Evolutionary conservation across 1,140 invertebrate genomes (phyloP), one percentile per base, ranked within the genome.

Genomic region (Anastrepha ludens): DNA sequence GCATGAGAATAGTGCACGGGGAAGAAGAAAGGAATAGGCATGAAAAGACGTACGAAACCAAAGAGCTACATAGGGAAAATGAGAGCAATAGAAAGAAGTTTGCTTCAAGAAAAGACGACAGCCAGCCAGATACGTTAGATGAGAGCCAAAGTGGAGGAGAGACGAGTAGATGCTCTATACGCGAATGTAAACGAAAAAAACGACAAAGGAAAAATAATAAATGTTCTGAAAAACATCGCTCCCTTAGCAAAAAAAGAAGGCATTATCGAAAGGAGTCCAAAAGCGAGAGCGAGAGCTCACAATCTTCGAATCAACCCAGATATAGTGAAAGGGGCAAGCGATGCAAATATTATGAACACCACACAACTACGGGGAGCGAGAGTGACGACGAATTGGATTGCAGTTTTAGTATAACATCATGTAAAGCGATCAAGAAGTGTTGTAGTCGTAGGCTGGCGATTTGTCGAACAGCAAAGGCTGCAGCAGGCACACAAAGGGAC

Each of bases 381-480:
- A 74, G 44, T n/a, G 44, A 9, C 70, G 70, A 74, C 4, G 44
- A 44, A 44, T 17, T 74, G 44, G 11, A 47, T 11, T 47, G 47
- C 29, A 74, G 44, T 47, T 17, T 47, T 13, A 74, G 70, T 17
- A 50, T 15, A 50, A 74, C 70, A 7, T 74, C 70, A 17, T 44
- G 70, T 41, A 74, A 47, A n/a, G 41, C 44, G n/a, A n/a, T 74
- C 6, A 74, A 74, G n/a, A 44, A 47, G 3, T 74, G 70, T 74
- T 74, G 70, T 15, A 74, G 70, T 74, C 70, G 70, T n/a, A 74
- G 44, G 3, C 41, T 74, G 15, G 70, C 70, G 17, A 74, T 74
- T 74, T 74, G 70, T n/a, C 70, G 70, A 4, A 74, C 47, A 41
- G 70, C 70, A 8, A 74, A 41, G 29, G 70, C 44, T 15, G 47